Percentiles rank a stretch among this genome's conserved stretches.
These are phyloP conservation scores for Apodemia zela DNA, from an alignment of 2,888 invertebrate species.

Conservation along the genomic window DNA sequence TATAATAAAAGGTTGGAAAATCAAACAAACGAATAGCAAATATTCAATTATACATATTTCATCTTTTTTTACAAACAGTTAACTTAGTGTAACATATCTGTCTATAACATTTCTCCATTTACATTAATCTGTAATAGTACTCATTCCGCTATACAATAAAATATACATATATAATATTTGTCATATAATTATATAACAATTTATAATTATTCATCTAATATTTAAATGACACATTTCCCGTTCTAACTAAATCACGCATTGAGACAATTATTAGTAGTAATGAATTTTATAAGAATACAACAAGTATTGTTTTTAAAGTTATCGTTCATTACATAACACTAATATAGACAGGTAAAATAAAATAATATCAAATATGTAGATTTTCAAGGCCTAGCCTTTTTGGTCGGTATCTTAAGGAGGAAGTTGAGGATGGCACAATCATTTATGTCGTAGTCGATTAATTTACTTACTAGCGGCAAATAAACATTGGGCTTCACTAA, in stretches of 20 bases:
- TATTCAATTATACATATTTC: constrained; percentile 78
- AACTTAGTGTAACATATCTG: constrained; percentile 76
- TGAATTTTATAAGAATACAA: constrained; percentile 16
- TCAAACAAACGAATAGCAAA: constrained; percentile 69
- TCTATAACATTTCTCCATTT: constrained; percentile 76
- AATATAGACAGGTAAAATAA: constrained; percentile 35
- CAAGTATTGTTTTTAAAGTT: constrained; percentile 1
- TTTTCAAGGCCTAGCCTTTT: constrained; percentile 32
- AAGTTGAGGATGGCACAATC: constrained; percentile 59
- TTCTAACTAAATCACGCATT: constrained; percentile 56
- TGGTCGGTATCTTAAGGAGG: constrained; percentile 37
- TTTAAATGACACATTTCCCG: constrained; percentile 74
- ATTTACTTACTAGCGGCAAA: constrained; percentile 20
- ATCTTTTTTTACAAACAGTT: constrained; percentile 79
- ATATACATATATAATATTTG: constrained; percentile 72
- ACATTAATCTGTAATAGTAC: constrained; percentile 74
- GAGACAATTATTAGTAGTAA: constrained; percentile 30
- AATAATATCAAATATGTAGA: constrained; percentile 34
- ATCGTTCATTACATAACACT: constrained; percentile 13
- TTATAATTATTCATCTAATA: constrained; percentile 63
- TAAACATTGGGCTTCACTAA: neutral
- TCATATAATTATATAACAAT: constrained; percentile 72
- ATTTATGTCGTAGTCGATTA: constrained; percentile 50
- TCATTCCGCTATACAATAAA: constrained; percentile 78
- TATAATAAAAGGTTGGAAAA: constrained; percentile 36